phyloP scores from a whole-genome alignment of 2,888 invertebrate species.

The Zygogramma bicolorata region DNA sequence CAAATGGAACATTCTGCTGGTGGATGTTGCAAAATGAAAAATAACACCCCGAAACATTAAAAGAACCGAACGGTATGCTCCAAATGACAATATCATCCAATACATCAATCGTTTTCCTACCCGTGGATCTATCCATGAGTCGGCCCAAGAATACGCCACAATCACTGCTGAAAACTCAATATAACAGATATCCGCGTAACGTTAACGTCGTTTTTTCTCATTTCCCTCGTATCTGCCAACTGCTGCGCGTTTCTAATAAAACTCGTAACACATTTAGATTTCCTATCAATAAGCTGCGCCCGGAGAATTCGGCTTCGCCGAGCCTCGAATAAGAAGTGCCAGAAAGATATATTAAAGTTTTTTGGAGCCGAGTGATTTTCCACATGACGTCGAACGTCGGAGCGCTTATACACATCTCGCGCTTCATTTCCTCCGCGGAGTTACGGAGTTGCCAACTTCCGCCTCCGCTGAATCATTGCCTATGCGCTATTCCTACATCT shows the following conservation, averaged over 20 bases:
- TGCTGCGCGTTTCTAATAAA: slow-evolving; percentile 35
- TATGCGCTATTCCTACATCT: slow-evolving; percentile 30
- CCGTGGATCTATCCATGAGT: no score
- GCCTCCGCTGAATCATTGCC: slow-evolving; percentile 41
- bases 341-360: slow-evolving; percentile 44
- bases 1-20: no score
- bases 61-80: no score
- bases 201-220: slow-evolving; percentile 20
- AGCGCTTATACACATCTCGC: slow-evolving; percentile 35
- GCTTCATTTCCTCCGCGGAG: slow-evolving; percentile 43
- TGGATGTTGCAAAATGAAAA: no score
- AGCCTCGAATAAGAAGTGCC: slow-evolving; percentile 36
- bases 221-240: slow-evolving; percentile 22
- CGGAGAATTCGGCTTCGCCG: slow-evolving; percentile 9
- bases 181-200: not conserved
- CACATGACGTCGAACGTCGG: slow-evolving; percentile 41
- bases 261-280: slow-evolving; percentile 40
- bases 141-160: not conserved
- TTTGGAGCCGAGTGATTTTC: slow-evolving; percentile 44
- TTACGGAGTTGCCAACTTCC: slow-evolving; percentile 43
- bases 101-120: no score
- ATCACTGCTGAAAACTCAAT: not conserved
- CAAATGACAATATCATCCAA: no score
- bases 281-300: slow-evolving; percentile 41
- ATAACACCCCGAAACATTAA: no score